Base-by-base conservation (phyloP, 2,888 invertebrate species). In the Malthinus flaveolus region DNA sequence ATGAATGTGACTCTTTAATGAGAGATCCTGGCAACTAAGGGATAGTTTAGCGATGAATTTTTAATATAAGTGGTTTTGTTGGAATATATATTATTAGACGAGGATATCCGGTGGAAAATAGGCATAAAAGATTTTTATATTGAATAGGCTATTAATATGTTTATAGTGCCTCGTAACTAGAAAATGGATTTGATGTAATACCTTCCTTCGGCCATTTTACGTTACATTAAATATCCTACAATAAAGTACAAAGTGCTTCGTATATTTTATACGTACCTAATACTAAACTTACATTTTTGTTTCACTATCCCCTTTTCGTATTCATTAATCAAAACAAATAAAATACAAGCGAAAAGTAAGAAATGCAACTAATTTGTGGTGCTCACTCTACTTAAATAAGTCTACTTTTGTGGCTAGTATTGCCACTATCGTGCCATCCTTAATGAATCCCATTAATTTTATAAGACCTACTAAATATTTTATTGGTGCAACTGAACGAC, bases 151-250 rank as follows among this genome's bases (percentile, higher is more conserved):
- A 60, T 64, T 64, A 67, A 65, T 63, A 66, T 56, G 60, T 66
- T 67, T 65, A 67, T 66, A 58, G 63, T 58, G 32, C 37, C 51
- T 55, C 61, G 57, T 55, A 63, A 61, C 59, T 46, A 62, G 65
- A 60, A 61, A 66, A 56, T 64, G 63, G 63, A 63, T 67, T 62
- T 57, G 62, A 66, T 57, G 66, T 68, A 70, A 70, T 68, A 63
- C 68, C 66, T 56, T 23, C 23, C 23, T 5, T 23, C 23, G 5
- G 23, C 5, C 63, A 65, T 70, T 66, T 66, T 61, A 64, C 51
- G 51, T 56, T 64, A 67, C 64, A 67, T 69, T 68, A 70, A 66
- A 62, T 63, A 58, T 57, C 63, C 53, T 61, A 59, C 64, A 59
- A 59, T 64, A 53, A 56, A 51, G 39, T 59, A 55, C 55, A 54